Evolutionary conservation across 2,113 vertebrate genomes (phyloP), one percentile per base, ranked within the genome.

Genomic region (Pleuronectes platessa): DNA sequence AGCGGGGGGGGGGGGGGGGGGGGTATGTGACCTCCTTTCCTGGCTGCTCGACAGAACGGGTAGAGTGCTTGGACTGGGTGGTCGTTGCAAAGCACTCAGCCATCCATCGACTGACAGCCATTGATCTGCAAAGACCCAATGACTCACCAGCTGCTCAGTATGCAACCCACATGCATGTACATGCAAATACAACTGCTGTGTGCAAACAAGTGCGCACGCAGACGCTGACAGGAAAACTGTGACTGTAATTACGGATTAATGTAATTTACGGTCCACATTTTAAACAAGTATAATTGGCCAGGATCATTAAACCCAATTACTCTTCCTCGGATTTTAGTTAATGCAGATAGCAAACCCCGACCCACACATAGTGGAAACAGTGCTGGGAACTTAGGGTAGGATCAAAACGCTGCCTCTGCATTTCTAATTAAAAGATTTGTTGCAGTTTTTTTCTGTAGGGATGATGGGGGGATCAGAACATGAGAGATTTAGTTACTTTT

Each of bases 1-100:
- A 59, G 67, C 66, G 35, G 42, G 55, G 60, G 45, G 26, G 74
- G 45, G 77, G 55, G 67, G 63, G 35, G 42, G 55, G 60, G 45
- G 26, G 74, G 45, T 61, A 61, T 14, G 82, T 89, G 85, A 91
- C 87, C 85, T 87, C 83, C 61, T 90, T 84, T 86, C 68, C 83
- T 84, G 74, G 79, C 81, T 77, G 83, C 51, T 68, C 77, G 78
- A 83, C 78, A 84, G 70, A 85, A 71, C 27, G 75, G 68, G 79
- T 55, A 56, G 78, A 82, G 80, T 62, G 73, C 63, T 75, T 86
- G 81, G 71, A 72, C 74, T 78, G 77, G 86, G 85, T 85, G 88
- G 85, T 84, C 77, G 69, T 85, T 85, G 88, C 84, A 88, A 88
- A 90, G 86, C 90, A 88, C 86, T 93, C 89, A 86, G 85, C 80